phyloP scores from a whole-genome alignment of 2,888 invertebrate species.

The Stenichneumon culpator region DNA sequence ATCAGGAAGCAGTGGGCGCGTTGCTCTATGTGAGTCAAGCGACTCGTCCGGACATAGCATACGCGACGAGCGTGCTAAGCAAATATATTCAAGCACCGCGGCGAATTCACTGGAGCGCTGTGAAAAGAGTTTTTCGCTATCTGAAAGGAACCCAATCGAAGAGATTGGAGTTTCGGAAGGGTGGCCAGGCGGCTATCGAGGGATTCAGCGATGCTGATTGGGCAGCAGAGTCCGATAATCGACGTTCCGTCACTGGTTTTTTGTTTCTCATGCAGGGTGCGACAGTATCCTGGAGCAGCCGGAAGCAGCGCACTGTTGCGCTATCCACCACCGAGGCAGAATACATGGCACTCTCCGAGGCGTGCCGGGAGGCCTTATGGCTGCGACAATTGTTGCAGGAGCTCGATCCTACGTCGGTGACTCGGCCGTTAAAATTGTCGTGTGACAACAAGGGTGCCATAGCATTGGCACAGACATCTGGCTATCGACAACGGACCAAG shows the following conservation, averaged over 20 bases:
- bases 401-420: background rate
- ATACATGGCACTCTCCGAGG: background rate
- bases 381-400: background rate
- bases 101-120: background rate
- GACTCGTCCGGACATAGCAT: constrained; percentile 14
- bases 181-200: background rate
- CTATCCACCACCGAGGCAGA: background rate
- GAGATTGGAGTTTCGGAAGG: background rate
- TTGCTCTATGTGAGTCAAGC: too few relatives aligned
- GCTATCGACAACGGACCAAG: constrained; percentile 63
- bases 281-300: too few relatives aligned
- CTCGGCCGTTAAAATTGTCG: constrained; percentile 19
- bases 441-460: constrained; percentile 70
- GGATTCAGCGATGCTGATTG: constrained; percentile 7
- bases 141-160: constrained; percentile 1
- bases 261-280: too few relatives aligned
- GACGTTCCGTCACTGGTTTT: too few relatives aligned
- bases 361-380: background rate
- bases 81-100: background rate
- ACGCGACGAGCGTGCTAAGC: background rate
- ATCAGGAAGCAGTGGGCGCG: too few relatives aligned
- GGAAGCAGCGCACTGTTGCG: background rate
- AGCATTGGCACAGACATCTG: constrained; percentile 59
- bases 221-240: background rate
- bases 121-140: background rate